Conservation (phyloP, 2,888 invertebrate species). For the Heteromurus nitidus region DNA sequence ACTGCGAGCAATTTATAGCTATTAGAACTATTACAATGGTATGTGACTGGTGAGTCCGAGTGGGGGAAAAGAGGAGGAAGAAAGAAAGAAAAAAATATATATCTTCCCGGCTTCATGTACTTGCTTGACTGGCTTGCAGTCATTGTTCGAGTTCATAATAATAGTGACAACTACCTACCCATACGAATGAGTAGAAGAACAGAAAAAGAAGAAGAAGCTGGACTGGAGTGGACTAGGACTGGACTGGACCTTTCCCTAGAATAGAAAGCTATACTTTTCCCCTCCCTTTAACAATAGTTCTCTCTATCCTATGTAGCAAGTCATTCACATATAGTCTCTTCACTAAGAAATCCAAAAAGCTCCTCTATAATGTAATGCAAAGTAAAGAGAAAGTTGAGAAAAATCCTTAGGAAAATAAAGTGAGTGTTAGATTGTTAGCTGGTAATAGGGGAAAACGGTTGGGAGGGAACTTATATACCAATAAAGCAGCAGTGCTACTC, state of each 20-base stretch:
- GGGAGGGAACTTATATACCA: too few relatives aligned
- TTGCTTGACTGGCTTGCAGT: too few relatives aligned
- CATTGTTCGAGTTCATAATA: conserved; percentile 48
- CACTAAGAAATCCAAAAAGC: conserved; percentile 32
- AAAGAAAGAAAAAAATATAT: too few relatives aligned
- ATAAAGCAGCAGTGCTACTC: too few relatives aligned
- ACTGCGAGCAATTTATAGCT: conserved; percentile 60
- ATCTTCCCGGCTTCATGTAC: too few relatives aligned
- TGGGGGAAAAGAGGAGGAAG: too few relatives aligned
- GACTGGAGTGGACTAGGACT: background rate
- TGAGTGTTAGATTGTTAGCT: conserved; percentile 2
- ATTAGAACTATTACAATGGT: conserved; percentile 59
- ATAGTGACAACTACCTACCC: conserved; percentile 39
- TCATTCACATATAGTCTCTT: conserved; percentile 31
- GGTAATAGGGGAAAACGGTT: conserved; percentile 34
- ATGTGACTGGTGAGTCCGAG: conserved; percentile 47
- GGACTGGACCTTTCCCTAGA: background rate
- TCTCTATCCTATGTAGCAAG: conserved; percentile 35
- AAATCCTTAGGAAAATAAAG: conserved; percentile 5
- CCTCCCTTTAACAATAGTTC: conserved; percentile 32
- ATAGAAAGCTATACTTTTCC: conserved; percentile 32
- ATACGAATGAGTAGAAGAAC: too few relatives aligned
- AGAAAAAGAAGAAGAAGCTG: conserved; percentile 3
- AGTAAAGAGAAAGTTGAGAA: conserved; percentile 18
- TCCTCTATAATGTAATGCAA: conserved; percentile 44